Evolutionary conservation across 2,888 invertebrate genomes (phyloP), one percentile per base, ranked within the genome.

Genomic region (Calameuta pallipes): DNA sequence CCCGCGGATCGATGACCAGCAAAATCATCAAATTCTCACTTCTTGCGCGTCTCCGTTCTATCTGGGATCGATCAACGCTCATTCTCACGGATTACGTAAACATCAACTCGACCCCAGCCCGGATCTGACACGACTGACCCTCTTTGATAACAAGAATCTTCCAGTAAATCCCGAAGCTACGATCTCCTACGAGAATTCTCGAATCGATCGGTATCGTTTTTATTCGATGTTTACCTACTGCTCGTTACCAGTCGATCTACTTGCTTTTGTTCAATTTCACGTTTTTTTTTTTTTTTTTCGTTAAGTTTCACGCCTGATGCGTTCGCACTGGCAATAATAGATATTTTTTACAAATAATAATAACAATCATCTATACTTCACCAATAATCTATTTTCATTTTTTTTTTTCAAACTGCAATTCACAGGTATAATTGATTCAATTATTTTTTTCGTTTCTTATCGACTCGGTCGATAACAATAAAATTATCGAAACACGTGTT

Each of bases 11-110:
- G 71, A 71, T 71, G 71, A 71, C 33, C 71, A 34, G 71, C 33
- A 34, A 31, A 71, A 71, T 71, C 71, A 15, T 33, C 71, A 34
- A 34, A 71, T 33, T 33, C 12, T 71, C 6, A 71, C 31, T 71
- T 71, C 71, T 71, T 71, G 71, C 71, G 71, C 71, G 71, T 71
- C 71, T 71, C 33, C 71, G 30, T 71, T 33, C 71, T 71, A 31
- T 71, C 31, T 6, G 6, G 23, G 41, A 23, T 56, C 41, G 41
- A 56, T 56, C n/a, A 13, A 13, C 1, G 23, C 9, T 56, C 41
- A 56, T 56, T 56, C 23, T 56, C 23, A 56, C 23, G 0, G 71
- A 11, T 71, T 71, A 71, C 71, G 31, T 71, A 71, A 71, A 56
- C 41, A 56, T 56, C 15, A 6, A 6, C 13, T 15, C 23, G 1